These are phyloP conservation scores for Drosophila ogumai DNA, from an alignment of 1,140 invertebrate genomes.

Conservation along the genomic window DNA sequence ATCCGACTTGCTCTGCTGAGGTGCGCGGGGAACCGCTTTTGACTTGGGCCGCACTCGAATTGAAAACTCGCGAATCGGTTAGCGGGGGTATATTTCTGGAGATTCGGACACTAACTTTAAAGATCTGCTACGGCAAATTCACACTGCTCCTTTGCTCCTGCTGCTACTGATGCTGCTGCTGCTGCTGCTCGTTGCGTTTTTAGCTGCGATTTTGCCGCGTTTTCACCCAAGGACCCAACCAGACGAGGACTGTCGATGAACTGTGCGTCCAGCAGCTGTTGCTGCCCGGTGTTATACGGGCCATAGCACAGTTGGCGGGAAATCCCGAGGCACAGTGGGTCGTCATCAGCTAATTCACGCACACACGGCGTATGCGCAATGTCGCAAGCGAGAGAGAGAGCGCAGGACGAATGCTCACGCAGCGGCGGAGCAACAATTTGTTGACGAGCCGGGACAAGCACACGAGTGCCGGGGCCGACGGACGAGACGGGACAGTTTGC, in stretches of 20 bases:
- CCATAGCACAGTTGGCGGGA: conserved; percentile 51
- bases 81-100: conserved; percentile 8
- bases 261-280: conserved; percentile 73
- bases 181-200: conserved; percentile 24
- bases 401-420: conserved; percentile 50
- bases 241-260: conserved; percentile 76
- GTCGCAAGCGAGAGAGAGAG: conserved; percentile 16
- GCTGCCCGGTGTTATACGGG: conserved; percentile 67
- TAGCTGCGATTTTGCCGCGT: conserved; percentile 50
- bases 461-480: conserved; percentile 20
- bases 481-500: conserved; percentile 14
- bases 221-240: conserved; percentile 59
- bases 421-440: conserved; percentile 76
- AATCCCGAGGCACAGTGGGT: conserved; percentile 59
- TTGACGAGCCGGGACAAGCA: conserved; percentile 58
- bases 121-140: conserved; percentile 12
- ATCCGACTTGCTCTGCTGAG: conserved; percentile 39
- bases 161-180: conserved; percentile 26
- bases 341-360: conserved; percentile 26
- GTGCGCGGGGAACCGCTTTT: conserved; percentile 33
- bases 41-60: conserved; percentile 15
- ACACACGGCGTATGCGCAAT: conserved; percentile 78
- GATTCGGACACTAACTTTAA: conserved; percentile 14
- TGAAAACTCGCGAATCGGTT: conserved; percentile 28
- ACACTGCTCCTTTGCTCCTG: conserved; percentile 19